A percentile compares a stretch with the other conserved stretches of the same genome.
These are phyloP conservation scores for Jacana jacana DNA, from an alignment of 2,113 vertebrate genomes.

Conservation along the genomic window DNA sequence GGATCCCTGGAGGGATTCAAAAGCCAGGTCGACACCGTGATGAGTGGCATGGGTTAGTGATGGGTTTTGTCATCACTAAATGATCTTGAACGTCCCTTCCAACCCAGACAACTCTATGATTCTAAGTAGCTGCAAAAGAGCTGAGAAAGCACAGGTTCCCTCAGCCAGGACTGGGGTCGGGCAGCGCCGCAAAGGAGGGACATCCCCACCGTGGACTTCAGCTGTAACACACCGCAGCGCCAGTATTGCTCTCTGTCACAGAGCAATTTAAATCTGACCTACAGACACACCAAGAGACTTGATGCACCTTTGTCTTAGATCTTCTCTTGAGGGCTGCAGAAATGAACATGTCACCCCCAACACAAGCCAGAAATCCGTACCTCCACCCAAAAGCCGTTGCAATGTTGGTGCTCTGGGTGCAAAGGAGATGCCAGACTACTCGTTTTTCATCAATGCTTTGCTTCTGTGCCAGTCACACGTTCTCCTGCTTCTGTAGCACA, in stretches of 20 bases:
- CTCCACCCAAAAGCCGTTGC: rapidly evolving
- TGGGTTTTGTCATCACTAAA: no score
- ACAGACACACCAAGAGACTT: not conserved
- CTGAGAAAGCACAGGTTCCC: not conserved
- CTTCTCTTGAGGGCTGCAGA: not conserved
- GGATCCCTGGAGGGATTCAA: no score
- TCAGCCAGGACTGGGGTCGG: rapidly evolving
- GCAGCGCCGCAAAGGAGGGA: not conserved
- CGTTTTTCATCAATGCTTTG: not conserved
- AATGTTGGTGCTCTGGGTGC: not conserved
- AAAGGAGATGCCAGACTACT: not conserved
- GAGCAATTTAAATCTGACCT: not conserved
- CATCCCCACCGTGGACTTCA: not conserved
- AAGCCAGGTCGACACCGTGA: no score
- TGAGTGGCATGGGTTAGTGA: no score
- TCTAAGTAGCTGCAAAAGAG: not conserved
- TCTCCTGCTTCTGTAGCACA: not conserved
- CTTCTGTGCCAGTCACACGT: not conserved
- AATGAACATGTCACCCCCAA: not conserved
- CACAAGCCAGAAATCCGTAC: rapidly evolving
- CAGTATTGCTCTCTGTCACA: not conserved
- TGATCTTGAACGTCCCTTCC: no score
- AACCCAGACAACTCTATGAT: no score
- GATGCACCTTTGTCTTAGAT: not conserved
- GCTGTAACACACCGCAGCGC: not conserved